phyloP scores from a whole-genome alignment of 2,888 invertebrate genomes.

The Nebria salina region DNA sequence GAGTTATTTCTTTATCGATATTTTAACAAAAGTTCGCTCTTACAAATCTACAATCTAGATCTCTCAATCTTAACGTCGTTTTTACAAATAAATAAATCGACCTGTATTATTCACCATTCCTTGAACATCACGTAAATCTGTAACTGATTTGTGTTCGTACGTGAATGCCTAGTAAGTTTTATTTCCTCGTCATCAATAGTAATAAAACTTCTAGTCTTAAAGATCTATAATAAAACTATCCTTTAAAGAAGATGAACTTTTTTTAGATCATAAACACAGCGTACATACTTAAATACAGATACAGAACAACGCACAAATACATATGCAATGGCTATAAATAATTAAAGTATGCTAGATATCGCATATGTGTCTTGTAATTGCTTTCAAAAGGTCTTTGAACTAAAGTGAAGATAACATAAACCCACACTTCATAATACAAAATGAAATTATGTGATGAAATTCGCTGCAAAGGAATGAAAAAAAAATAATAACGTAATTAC shows the following conservation, averaged over 20 bases:
- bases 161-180: neutral
- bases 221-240: conserved; percentile 14
- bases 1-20: too few relatives aligned
- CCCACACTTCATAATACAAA: conserved; percentile 8
- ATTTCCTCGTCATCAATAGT: conserved; percentile 14
- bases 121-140: too few relatives aligned
- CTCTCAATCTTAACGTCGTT: too few relatives aligned
- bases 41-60: too few relatives aligned
- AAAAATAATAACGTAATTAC: conserved; percentile 4
- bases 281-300: conserved; percentile 4
- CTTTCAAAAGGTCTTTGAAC: conserved; percentile 36
- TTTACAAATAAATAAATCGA: too few relatives aligned
- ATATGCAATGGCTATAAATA: conserved; percentile 43
- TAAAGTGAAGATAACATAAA: conserved; percentile 31
- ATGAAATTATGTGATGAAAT: conserved; percentile 7
- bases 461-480: neutral
- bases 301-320: conserved; percentile 12
- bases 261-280: conserved; percentile 21
- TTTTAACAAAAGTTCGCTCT: too few relatives aligned
- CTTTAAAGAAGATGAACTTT: conserved; percentile 14
- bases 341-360: conserved; percentile 45
- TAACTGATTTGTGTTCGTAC: neutral
- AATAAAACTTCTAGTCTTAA: conserved; percentile 7
- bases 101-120: too few relatives aligned
- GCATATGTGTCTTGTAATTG: conserved; percentile 39